Evolutionary conservation across 2,888 invertebrate species (phyloP).

Genomic region (Oxycera nigricornis): DNA sequence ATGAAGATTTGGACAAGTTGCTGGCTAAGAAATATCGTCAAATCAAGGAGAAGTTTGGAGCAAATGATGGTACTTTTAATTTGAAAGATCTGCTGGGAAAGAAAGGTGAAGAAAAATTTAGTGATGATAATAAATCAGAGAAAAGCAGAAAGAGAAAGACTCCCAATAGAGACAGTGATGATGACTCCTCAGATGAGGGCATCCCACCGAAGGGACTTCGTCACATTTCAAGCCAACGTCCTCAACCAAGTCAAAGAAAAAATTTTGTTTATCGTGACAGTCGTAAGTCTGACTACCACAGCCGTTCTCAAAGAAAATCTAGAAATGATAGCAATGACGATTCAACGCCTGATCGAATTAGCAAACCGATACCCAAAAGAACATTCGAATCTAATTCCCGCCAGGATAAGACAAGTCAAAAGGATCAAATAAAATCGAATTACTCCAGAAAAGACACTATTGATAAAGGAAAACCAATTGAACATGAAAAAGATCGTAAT

Average conservation of each 20-base stretch:
- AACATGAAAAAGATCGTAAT: no score
- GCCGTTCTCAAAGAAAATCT: neutral
- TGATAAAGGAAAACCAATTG: no score
- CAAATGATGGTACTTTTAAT: conserved; percentile 52
- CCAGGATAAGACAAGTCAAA: neutral
- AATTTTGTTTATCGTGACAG: no score
- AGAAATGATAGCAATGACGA: neutral
- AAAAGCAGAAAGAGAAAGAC: conserved; percentile 47
- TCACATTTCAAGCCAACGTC: no score
- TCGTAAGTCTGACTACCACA: no score
- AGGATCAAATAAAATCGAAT: neutral
- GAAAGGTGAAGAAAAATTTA: conserved; percentile 59
- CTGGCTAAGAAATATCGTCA: conserved; percentile 75
- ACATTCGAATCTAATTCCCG: neutral
- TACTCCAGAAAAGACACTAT: no score
- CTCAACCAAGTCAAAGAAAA: no score
- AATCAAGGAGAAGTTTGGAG: conserved; percentile 63
- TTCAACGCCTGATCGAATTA: neutral
- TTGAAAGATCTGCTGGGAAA: conserved; percentile 58
- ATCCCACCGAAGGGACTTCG: neutral
- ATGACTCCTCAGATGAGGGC: neutral
- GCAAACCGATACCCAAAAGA: no score
- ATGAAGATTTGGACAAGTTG: conserved; percentile 70
- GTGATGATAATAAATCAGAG: conserved; percentile 59
- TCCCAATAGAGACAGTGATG: neutral